phyloP scores from a whole-genome alignment of 2,113 vertebrate genomes.

The Corvus cornix region DNA sequence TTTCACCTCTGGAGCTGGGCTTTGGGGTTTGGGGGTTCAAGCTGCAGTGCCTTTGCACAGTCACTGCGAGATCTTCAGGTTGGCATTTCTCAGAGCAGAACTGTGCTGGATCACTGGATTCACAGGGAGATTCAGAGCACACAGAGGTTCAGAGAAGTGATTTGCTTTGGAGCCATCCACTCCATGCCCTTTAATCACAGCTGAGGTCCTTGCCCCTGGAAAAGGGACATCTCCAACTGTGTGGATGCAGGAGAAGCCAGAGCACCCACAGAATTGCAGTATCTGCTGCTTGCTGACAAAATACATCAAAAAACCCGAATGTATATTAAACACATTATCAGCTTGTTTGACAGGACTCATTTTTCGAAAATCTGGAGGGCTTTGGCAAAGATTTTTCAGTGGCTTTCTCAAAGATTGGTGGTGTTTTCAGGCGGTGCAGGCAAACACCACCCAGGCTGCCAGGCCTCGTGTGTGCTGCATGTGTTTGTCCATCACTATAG shows the following conservation, averaged over 20 bases:
- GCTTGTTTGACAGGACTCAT: not conserved
- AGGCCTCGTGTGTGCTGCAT: not conserved
- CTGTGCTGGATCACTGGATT: not conserved
- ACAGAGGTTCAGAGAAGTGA: not conserved
- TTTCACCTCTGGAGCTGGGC: not conserved
- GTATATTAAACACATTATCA: not conserved
- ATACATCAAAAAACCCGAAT: not conserved
- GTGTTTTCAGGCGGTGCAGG: not conserved
- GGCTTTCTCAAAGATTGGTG: not conserved
- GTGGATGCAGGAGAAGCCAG: not conserved
- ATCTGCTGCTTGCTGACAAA: not conserved
- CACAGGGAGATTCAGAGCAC: not conserved
- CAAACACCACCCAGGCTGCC: not conserved
- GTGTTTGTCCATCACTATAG: constrained; percentile 45
- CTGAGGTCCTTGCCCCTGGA: not conserved
- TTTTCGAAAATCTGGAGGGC: not conserved
- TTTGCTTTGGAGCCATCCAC: not conserved
- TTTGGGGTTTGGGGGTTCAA: not conserved
- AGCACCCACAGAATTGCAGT: not conserved
- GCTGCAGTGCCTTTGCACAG: not conserved
- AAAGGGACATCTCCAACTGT: not conserved
- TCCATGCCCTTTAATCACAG: not conserved
- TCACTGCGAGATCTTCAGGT: not conserved
- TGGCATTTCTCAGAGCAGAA: not conserved
- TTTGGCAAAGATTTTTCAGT: not conserved